Conservation (phyloP, 2,113 vertebrate species). For the Poeciliopsis turrubarensis region DNA sequence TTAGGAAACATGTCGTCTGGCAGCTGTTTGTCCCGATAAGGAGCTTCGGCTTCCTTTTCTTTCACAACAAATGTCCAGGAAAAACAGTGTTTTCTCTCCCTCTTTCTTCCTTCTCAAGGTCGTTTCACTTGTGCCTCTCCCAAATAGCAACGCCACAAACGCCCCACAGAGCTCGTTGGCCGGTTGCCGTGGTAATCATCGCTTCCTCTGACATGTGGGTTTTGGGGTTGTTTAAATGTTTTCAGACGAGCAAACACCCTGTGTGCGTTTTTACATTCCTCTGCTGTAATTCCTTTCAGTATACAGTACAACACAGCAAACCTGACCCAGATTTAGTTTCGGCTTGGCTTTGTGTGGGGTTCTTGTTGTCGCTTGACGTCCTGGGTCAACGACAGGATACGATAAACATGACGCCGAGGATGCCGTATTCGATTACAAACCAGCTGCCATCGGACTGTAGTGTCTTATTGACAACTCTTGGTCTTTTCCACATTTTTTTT, state of each 20-base stretch:
- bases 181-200: slow-evolving; percentile 10
- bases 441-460: background rate
- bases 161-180: background rate
- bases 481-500: background rate
- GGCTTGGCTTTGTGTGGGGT: background rate
- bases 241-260: background rate
- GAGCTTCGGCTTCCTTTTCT: slow-evolving; percentile 36
- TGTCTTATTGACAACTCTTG: background rate
- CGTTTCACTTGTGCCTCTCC: slow-evolving; percentile 1
- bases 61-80: slow-evolving; percentile 52
- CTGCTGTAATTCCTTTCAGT: background rate
- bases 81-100: slow-evolving; percentile 11
- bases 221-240: background rate
- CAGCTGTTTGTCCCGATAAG: slow-evolving; percentile 39
- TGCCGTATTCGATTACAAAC: background rate
- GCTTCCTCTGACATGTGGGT: background rate
- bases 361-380: background rate
- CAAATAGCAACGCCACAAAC: slow-evolving; percentile 21
- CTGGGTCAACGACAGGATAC: background rate
- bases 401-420: background rate
- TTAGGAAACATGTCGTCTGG: slow-evolving; percentile 16
- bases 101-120: slow-evolving; percentile 32
- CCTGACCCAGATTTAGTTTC: background rate
- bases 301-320: background rate
- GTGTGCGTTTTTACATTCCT: background rate